These are phyloP conservation scores for Habropoda laboriosa DNA, from an alignment of 1,140 invertebrate species.

Conservation along the genomic window DNA sequence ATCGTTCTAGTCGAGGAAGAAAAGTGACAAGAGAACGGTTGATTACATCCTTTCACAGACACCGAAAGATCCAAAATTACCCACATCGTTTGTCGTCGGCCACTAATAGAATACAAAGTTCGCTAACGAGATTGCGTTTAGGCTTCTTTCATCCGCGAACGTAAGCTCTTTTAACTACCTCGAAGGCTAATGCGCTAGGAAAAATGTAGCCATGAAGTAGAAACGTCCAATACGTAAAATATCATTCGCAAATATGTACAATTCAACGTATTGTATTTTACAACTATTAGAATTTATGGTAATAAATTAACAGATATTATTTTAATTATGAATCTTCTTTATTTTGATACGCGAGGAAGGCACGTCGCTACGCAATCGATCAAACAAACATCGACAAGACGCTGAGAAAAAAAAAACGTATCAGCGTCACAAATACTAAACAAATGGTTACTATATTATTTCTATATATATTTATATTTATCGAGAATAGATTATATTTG, in stretches of 20 bases:
- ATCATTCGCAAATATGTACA: background rate
- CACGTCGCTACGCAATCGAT: too few relatives aligned
- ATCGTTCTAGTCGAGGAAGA: too few relatives aligned
- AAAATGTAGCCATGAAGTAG: background rate
- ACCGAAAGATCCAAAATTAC: conserved; percentile 1
- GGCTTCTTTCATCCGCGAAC: conserved; percentile 37
- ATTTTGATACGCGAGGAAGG: too few relatives aligned
- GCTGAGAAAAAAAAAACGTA: too few relatives aligned
- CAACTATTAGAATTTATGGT: background rate
- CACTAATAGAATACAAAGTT: conserved; percentile 47
- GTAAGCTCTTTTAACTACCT: conserved; percentile 41
- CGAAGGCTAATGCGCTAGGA: background rate
- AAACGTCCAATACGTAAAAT: background rate
- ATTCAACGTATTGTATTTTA: background rate
- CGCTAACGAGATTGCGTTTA: conserved; percentile 45
- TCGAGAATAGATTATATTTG: too few relatives aligned
- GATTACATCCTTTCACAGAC: background rate
- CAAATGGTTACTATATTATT: too few relatives aligned
- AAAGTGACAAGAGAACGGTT: background rate
- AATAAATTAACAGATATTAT: background rate
- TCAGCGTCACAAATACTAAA: too few relatives aligned
- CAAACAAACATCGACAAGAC: too few relatives aligned
- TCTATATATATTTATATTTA: too few relatives aligned
- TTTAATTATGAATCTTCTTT: too few relatives aligned
- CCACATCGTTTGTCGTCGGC: conserved; percentile 28